These are phyloP conservation scores for Drosophila gunungcola DNA, from an alignment of 1,140 invertebrate species.

Conservation along the genomic window DNA sequence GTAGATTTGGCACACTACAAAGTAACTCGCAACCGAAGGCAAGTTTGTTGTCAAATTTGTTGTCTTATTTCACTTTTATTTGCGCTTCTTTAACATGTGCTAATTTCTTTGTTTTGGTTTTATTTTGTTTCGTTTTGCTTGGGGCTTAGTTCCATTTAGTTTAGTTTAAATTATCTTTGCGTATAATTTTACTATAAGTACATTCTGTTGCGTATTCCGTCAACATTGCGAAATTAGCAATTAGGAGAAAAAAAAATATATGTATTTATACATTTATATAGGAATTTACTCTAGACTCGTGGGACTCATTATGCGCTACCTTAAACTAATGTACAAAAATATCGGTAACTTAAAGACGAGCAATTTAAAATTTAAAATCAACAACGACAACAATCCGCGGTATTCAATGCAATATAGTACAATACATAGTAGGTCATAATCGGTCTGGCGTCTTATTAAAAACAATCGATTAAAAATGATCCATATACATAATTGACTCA, in stretches of 20 bases:
- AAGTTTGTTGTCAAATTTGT: conserved; percentile 29
- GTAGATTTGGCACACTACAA: conserved; percentile 66
- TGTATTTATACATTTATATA: conserved; percentile 46
- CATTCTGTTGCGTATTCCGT: conserved; percentile 36
- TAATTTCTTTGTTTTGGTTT: conserved; percentile 54
- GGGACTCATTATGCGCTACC: conserved; percentile 61
- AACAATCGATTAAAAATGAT: conserved; percentile 48
- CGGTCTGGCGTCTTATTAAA: conserved; percentile 11
- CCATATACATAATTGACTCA: conserved; percentile 76
- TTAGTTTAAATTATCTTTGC: conserved; percentile 52
- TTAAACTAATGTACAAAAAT: conserved; percentile 79
- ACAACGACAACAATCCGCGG: conserved; percentile 65
- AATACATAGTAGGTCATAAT: conserved; percentile 34
- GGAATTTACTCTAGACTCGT: conserved; percentile 53
- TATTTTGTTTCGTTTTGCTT: conserved; percentile 1
- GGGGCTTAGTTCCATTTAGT: conserved; percentile 21
- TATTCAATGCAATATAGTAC: conserved; percentile 47
- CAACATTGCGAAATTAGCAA: conserved; percentile 52
- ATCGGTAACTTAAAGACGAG: conserved; percentile 73
- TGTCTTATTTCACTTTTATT: conserved; percentile 44
- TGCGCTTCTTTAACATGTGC: conserved; percentile 73
- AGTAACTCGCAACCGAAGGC: conserved; percentile 39
- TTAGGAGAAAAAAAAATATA: conserved; percentile 43
- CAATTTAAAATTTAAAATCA: conserved; percentile 65
- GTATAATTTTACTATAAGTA: conserved; percentile 52